Base-by-base conservation (phyloP, 2,113 vertebrate genomes). In the Varanus salvator region DNA sequence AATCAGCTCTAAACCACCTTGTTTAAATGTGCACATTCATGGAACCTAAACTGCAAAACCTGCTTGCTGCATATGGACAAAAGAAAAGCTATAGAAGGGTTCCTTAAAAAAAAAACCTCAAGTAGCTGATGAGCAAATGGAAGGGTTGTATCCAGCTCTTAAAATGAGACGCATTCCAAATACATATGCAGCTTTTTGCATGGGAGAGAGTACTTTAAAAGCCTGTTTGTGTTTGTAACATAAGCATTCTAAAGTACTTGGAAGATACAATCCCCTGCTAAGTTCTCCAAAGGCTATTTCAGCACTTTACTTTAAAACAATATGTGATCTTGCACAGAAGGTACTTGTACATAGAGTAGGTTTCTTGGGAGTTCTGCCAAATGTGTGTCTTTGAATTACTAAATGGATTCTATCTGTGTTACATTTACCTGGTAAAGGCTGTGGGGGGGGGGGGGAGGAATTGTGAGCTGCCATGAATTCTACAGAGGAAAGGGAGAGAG, bases 41-140 rank as follows among this genome's bases (percentile, higher is more conserved):
- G 23, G 29, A n/a, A 1, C 76, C 87, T 80, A n/a, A 87, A 29
- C n/a, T 69, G 90, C 23, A 89, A 91, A 92, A 85, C 76, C n/a
- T 81, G 0, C 84, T n/a, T 86, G 19, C 44, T 52, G 9, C 81
- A 78, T 52, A 52, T 80, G 29, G 68, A 69, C 57, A 80, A 54
- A 74, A 68, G 17, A 34, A 8, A 85, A 88, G 54, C 89, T 87
- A 6, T 25, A 52, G 81, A 84, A 69, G 68, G 72, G 14, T 82
- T 88, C 87, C 86, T 4, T 69, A 19, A 89, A 52, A 72, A 31
- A 44, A 44, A 44, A 44, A 44, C 38, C 38, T 44, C 89, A 81
- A 48, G 27, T 77, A 77, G 31, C 54, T 89, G 50, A 15, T 21
- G n/a, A 23, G 6, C 54, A 66, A 54, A 74, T 84, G 85, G 92